These are phyloP conservation scores for Pitta sordida DNA, from an alignment of 2,113 vertebrate genomes.

Conservation along the genomic window DNA sequence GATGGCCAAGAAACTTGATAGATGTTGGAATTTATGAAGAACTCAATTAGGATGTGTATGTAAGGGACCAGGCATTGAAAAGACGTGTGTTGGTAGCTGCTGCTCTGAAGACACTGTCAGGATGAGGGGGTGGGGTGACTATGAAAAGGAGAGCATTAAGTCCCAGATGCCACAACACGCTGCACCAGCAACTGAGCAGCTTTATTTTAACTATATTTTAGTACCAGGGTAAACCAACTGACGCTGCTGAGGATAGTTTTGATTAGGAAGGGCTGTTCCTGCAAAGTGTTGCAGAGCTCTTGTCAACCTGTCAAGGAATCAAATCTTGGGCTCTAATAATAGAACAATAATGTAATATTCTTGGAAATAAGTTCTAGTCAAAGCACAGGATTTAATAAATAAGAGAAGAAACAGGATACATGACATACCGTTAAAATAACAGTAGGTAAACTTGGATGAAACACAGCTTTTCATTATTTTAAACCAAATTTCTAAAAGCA, in stretches of 20 bases:
- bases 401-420: background rate
- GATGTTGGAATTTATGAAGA: background rate
- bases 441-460: background rate
- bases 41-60: rapidly evolving
- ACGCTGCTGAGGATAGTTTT: background rate
- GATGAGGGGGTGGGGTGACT: background rate
- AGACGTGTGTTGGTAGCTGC: background rate
- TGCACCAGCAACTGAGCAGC: background rate
- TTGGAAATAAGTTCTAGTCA: constrained; percentile 7
- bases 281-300: background rate
- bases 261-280: background rate
- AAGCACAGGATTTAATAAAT: background rate
- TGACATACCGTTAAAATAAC: background rate
- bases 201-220: background rate
- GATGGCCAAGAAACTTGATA: background rate
- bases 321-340: constrained; percentile 5
- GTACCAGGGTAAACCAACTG: background rate
- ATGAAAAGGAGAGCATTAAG: background rate
- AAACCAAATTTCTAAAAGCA: constrained; percentile 1
- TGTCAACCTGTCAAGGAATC: constrained; percentile 34
- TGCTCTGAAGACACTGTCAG: background rate
- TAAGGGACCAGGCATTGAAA: background rate
- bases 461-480: background rate
- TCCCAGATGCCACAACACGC: background rate
- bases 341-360: background rate